phyloP scores from a whole-genome alignment of 2,797 vertebrate species.

The Fistularia commersonii region DNA sequence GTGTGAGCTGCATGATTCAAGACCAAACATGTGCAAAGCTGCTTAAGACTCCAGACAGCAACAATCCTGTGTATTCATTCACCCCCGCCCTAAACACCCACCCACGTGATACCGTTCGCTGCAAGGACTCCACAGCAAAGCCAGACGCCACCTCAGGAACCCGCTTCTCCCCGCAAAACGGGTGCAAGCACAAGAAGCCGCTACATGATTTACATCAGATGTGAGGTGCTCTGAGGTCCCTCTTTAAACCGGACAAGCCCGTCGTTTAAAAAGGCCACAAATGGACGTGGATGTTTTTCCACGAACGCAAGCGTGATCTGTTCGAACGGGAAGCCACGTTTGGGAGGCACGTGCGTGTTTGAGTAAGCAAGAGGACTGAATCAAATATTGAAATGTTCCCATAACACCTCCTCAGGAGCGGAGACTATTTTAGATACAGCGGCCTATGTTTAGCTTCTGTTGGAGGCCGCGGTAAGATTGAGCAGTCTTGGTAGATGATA shows the following conservation, averaged over 20 bases:
- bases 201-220: constrained; percentile 22
- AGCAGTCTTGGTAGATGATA: constrained; percentile 31
- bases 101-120: constrained; percentile 30
- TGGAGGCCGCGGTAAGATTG: constrained; percentile 25
- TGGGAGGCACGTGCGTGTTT: constrained; percentile 21
- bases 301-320: constrained; percentile 29
- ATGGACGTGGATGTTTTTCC: constrained; percentile 31
- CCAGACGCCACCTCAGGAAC: constrained; percentile 22
- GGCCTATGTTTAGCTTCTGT: constrained; percentile 47
- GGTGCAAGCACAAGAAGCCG: constrained; percentile 16
- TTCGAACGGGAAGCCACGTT: not conserved
- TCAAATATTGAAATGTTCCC: constrained; percentile 61
- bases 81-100: constrained; percentile 2
- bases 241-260: constrained; percentile 36
- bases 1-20: constrained; percentile 1
- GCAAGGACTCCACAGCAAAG: constrained; percentile 15
- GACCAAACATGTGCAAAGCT: constrained; percentile 50
- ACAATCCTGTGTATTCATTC: constrained; percentile 16
- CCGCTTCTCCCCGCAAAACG: constrained; percentile 10
- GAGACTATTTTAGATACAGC: constrained; percentile 49
- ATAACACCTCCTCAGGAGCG: constrained; percentile 17
- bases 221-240: constrained; percentile 16
- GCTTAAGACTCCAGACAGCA: constrained; percentile 19
- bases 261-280: constrained; percentile 35
- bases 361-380: constrained; percentile 30